Percentiles rank a stretch among this genome's conserved stretches.
phyloP scores from a whole-genome alignment of 1,140 invertebrate genomes.

The Eurosta solidaginis region DNA sequence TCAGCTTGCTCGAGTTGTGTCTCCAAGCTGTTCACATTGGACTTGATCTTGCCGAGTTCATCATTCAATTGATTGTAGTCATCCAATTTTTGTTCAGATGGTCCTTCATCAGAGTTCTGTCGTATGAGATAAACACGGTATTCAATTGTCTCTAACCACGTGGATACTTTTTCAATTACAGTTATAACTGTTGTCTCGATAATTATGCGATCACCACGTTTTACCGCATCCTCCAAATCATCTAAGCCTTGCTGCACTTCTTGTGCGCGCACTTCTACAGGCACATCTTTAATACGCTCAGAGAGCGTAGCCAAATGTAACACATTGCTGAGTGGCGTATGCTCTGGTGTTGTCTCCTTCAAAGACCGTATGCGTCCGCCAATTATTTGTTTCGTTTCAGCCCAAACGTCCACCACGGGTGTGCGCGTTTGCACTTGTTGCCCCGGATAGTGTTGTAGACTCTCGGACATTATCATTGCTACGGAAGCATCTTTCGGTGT shows the following conservation, averaged over 20 bases:
- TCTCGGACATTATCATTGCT: constrained; percentile 48
- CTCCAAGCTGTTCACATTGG: constrained; percentile 61
- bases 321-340: constrained; percentile 59
- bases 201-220: constrained; percentile 65
- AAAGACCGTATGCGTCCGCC: constrained; percentile 49
- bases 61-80: constrained; percentile 59
- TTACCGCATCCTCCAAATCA: constrained; percentile 67
- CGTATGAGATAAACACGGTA: constrained; percentile 72
- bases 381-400: constrained; percentile 48
- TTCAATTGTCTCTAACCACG: constrained; percentile 82
- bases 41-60: constrained; percentile 58
- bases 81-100: constrained; percentile 64
- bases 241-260: constrained; percentile 66
- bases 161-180: constrained; percentile 77
- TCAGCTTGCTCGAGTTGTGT: constrained; percentile 62
- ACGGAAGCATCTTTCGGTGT: constrained; percentile 42
- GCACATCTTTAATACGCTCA: constrained; percentile 63
- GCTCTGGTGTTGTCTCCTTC: constrained; percentile 45
- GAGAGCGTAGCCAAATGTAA: constrained; percentile 67
- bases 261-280: constrained; percentile 62
- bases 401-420: constrained; percentile 33
- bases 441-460: constrained; percentile 48
- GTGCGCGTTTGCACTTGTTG: background rate
- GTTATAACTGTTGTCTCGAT: constrained; percentile 73
- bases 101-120: constrained; percentile 64